Percentiles rank a stretch among this genome's conserved stretches.
phyloP scores from a whole-genome alignment of 2,797 vertebrate genomes.

The Toxotes lorentzi region DNA sequence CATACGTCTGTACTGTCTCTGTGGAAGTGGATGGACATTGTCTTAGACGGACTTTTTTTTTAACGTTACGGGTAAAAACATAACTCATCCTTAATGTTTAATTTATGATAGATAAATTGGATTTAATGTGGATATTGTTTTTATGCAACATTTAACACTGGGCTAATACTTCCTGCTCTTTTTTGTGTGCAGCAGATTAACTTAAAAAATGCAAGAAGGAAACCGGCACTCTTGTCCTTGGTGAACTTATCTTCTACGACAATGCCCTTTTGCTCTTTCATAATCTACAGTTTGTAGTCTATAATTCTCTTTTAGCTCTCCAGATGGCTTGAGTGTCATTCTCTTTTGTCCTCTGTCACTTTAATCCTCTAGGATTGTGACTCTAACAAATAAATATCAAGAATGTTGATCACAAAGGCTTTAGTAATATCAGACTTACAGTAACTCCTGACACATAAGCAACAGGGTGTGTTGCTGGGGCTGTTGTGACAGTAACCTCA shows the following conservation, averaged over 20 bases:
- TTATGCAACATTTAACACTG: neutral
- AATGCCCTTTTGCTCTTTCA: slow-evolving; percentile 22
- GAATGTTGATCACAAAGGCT: neutral
- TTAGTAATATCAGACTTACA: neutral
- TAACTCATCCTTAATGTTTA: slow-evolving; percentile 9
- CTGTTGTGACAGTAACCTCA: neutral
- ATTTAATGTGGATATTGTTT: neutral
- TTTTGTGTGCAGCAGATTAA: slow-evolving; percentile 3
- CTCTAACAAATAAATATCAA: slow-evolving; percentile 10
- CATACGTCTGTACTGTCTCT: neutral
- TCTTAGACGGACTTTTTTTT: neutral
- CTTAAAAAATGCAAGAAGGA: slow-evolving; percentile 19
- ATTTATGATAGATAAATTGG: neutral
- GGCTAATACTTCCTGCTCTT: neutral
- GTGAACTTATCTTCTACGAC: slow-evolving; percentile 27
- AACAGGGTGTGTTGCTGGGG: neutral
- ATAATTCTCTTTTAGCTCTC: slow-evolving; percentile 16
- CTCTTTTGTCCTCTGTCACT: slow-evolving; percentile 26
- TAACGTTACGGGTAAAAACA: neutral
- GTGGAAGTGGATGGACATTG: too few species aligned
- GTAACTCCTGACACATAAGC: neutral
- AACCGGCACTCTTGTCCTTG: slow-evolving; percentile 7
- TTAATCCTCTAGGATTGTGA: slow-evolving; percentile 20
- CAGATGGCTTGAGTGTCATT: slow-evolving; percentile 26
- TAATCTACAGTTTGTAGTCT: neutral